A percentile compares a stretch with the other conserved stretches of the same genome.
Evolutionary conservation across 1,140 invertebrate genomes (phyloP).

Genomic region (Diachasma alloeum): DNA sequence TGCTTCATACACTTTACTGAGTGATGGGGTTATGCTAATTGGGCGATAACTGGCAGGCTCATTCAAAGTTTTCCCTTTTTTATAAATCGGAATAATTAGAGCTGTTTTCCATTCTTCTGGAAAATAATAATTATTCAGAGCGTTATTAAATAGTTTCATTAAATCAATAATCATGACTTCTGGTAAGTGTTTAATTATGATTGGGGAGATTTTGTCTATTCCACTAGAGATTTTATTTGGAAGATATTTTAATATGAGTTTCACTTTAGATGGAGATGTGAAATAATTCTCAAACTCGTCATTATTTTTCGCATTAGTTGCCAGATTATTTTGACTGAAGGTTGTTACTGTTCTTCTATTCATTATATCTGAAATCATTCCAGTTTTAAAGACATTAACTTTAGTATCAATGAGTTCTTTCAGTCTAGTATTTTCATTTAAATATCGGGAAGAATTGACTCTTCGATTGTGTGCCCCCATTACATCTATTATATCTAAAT

Average conservation of each 20-base stretch:
- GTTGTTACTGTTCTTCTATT: not conserved
- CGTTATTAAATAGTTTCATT: too few species aligned
- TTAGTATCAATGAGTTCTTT: not conserved
- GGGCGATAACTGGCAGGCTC: too few species aligned
- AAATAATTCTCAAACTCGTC: not conserved
- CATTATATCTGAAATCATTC: not conserved
- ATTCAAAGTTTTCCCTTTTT: too few species aligned
- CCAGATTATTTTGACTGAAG: not conserved
- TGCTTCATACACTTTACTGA: too few species aligned
- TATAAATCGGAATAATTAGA: too few species aligned
- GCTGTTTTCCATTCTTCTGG: too few species aligned
- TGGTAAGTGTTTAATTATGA: conserved; percentile 16
- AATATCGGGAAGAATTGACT: conserved; percentile 19
- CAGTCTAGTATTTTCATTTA: conserved; percentile 1
- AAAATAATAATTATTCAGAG: too few species aligned
- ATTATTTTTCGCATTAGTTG: too few species aligned
- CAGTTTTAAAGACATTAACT: not conserved
- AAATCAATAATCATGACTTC: not conserved
- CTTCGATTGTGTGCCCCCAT: conserved; percentile 13
- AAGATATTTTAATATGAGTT: conserved; percentile 6
- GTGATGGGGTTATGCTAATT: too few species aligned
- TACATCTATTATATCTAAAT: not conserved
- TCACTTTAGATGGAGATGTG: not conserved
- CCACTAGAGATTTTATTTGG: conserved; percentile 19
- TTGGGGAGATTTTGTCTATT: conserved; percentile 11